phyloP scores from a whole-genome alignment of 2,113 vertebrate genomes.

The Brachyhypopomus gauderio region DNA sequence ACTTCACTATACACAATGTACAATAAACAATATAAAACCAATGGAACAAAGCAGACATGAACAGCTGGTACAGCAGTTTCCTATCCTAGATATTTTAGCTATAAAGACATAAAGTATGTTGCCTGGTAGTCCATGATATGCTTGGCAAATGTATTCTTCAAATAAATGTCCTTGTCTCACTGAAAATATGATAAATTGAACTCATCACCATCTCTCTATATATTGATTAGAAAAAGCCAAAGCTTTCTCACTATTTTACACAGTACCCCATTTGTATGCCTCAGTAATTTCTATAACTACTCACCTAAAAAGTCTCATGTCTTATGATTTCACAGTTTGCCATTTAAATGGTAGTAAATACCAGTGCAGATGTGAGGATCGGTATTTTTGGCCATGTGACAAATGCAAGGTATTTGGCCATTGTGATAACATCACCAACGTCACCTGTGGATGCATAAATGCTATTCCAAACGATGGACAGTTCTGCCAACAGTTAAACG shows the following conservation, averaged over 20 bases:
- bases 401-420: slow-evolving; percentile 44
- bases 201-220: too few species aligned
- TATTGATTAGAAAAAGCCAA: too few species aligned
- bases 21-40: neutral
- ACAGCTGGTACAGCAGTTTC: too few species aligned
- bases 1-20: neutral
- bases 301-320: too few species aligned
- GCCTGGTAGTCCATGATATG: too few species aligned
- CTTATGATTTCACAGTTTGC: slow-evolving; percentile 51
- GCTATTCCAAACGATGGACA: slow-evolving; percentile 43
- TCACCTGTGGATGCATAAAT: slow-evolving; percentile 55
- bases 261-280: too few species aligned
- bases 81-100: too few species aligned
- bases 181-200: neutral
- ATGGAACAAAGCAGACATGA: neutral
- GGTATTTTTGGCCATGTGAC: slow-evolving; percentile 51
- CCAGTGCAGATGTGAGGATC: slow-evolving; percentile 53
- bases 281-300: too few species aligned
- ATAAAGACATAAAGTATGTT: too few species aligned
- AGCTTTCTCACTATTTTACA: too few species aligned
- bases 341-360: slow-evolving; percentile 15
- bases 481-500: slow-evolving; percentile 25
- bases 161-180: neutral
- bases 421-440: slow-evolving; percentile 38
- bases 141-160: neutral